Evolutionary conservation across 2,113 vertebrate genomes (phyloP).

Genomic region (Cryptomyrus ogoouensis): DNA sequence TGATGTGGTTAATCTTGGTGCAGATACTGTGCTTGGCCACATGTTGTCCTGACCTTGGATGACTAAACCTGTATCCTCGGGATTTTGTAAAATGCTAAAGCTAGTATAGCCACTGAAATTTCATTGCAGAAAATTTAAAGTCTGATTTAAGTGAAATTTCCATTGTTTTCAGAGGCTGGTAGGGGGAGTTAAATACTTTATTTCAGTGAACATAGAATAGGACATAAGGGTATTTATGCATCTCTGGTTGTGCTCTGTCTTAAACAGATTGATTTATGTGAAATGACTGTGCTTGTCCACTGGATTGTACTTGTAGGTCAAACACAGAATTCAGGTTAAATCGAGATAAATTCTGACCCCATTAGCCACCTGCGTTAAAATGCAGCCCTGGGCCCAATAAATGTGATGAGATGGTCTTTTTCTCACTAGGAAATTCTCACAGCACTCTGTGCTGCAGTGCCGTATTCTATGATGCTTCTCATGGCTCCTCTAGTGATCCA

Average conservation of each 20-base stretch:
- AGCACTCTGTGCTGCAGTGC: background rate
- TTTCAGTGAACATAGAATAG: background rate
- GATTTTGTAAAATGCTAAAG: constrained; percentile 36
- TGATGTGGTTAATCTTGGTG: constrained; percentile 31
- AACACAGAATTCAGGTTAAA: background rate
- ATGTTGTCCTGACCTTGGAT: constrained; percentile 52
- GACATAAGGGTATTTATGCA: background rate
- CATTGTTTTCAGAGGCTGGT: background rate
- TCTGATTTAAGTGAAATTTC: background rate
- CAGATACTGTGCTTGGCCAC: constrained; percentile 37
- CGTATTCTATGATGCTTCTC: background rate
- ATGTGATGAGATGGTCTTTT: background rate
- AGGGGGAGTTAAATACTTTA: background rate
- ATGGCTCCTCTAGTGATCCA: background rate
- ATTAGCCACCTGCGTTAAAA: background rate
- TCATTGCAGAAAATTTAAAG: background rate
- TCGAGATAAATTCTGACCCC: background rate
- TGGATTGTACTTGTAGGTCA: background rate
- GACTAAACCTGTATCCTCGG: constrained; percentile 46
- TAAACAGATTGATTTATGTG: background rate
- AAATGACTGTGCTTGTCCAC: background rate
- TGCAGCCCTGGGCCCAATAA: background rate
- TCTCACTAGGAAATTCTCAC: background rate
- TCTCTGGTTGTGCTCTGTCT: background rate
- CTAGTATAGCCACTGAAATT: constrained; percentile 36